Base-by-base conservation (phyloP, 2,797 vertebrate genomes). In the Takifugu rubripes region DNA sequence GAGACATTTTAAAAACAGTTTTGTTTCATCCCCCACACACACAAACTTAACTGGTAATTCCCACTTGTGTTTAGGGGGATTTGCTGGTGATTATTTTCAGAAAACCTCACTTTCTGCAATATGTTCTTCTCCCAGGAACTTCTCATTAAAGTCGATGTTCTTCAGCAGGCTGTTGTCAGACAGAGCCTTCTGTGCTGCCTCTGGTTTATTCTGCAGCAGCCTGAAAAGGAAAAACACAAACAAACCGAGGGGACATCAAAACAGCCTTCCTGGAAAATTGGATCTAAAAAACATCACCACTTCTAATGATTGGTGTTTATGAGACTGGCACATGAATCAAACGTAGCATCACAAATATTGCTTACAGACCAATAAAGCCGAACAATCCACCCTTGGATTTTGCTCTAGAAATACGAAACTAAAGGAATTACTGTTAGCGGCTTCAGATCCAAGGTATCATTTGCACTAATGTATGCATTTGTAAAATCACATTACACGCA, bases 71-170 rank as follows among this genome's bases (percentile, higher is more conserved):
- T 21, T 46, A 8, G 10, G 4, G 16, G 9, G 17, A 7, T 21
- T 21, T 21, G 11, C 17, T 6, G 8, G 21, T 46, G 44, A 46
- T n/a, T 10, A 46, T 46, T 46, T 46, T 46, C 16, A n/a, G 17
- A 46, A 46, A 17, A 5, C 6, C 84, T 82, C 87, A 98, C 97
- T 88, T 88, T 99, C 97, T 54, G 87, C 87, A 47, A 94, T 81
- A 15, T 81, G 70, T 27, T 95, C 91, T 57, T 99, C 96, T 57
- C 94, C 92, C 53, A 90, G 82, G 86, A 98, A 99, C 64, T 73
- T 87, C 82, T 96, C 94, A 70, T 91, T 87, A 84, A 99, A 99
- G 17, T 90, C 76, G 0, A 94, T 54, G 1, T 81, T 92, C 82
- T 87, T 94, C 51, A 96, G 66, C 54, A 93, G 77, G 52, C 91